phyloP scores from a whole-genome alignment of 2,888 invertebrate species.

The Macrosiphum euphorbiae region DNA sequence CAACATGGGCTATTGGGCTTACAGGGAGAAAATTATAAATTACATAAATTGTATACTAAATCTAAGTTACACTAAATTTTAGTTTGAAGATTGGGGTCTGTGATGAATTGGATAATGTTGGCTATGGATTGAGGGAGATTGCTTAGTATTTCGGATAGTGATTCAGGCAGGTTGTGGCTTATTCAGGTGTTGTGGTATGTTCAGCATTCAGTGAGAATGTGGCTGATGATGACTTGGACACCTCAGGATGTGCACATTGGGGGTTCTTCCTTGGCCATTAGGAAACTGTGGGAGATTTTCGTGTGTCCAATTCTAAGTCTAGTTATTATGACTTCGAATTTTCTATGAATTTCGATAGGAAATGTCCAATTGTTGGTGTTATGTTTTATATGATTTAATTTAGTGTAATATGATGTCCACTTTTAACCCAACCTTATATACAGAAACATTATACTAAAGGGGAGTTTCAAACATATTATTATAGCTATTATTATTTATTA shows the following conservation, averaged over 20 bases:
- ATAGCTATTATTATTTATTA: too few species aligned
- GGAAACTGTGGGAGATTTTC: not conserved
- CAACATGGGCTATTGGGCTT: not conserved
- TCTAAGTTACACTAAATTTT: not conserved
- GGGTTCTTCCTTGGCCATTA: not conserved
- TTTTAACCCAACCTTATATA: too few species aligned
- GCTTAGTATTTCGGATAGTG: not conserved
- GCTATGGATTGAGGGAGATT: not conserved
- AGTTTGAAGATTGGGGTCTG: not conserved
- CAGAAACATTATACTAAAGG: too few species aligned
- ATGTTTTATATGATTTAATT: not conserved
- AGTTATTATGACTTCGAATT: not conserved
- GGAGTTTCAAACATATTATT: too few species aligned
- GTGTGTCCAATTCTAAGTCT: not conserved
- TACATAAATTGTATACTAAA: not conserved
- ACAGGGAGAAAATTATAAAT: not conserved
- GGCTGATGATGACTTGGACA: not conserved
- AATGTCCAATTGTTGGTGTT: constrained; percentile 2
- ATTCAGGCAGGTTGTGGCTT: not conserved
- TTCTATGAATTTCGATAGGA: not conserved
- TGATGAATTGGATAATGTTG: constrained; percentile 17
- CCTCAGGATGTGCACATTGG: not conserved
- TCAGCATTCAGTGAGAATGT: not conserved
- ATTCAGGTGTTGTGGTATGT: not conserved
- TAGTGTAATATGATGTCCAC: too few species aligned